Base-by-base conservation (phyloP, 2,113 vertebrate genomes). In the Plotosus lineatus region DNA sequence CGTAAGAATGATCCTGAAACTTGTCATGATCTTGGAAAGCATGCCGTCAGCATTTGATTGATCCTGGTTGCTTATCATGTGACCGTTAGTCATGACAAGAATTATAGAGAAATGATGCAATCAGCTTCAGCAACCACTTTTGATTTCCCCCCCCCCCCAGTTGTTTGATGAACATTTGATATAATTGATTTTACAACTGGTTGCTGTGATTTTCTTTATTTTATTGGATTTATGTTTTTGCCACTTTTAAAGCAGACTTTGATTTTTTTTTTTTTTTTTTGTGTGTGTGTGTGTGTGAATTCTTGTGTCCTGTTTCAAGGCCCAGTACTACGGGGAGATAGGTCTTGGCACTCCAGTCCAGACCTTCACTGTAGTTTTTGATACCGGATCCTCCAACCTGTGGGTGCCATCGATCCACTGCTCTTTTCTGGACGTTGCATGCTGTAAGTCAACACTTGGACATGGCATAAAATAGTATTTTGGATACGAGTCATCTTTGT, bases 341-440 rank as follows among this genome's bases (percentile, higher is more conserved):
- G 82, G 94, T 61, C 94, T 99, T 0, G 97, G 98, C 0, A 96
- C 95, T 0, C 98, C 98, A 0, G 90, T 93, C 0, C 98, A 99
- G 91, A 82, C 65, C 63, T 99, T 99, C 90, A 97, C 95, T 0
- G 97, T 99, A 26, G 94, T 99, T 86, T 99, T 99, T 0, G 97
- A 99, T 90, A 99, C 98, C 0, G 98, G 98, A 4, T 99, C 98
- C 3, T 96, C 98, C 89, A 98, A 99, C 89, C 94, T 99, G 58
- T 99, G 98, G 98, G 97, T 99, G 26, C 98, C 97, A 0, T 99
- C 98, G 0, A 5, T 94, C 31, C 94, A 95, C 88, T 99, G 97
- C 91, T 92, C 91, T 4, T 0, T 95, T 0, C 1, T 91, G 0
- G 96, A 98, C 87, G 86, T 99, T 0, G 97, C 98, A 6, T 99